phyloP scores from a whole-genome alignment of 2,113 vertebrate genomes.

The Periophthalmus modestus region DNA sequence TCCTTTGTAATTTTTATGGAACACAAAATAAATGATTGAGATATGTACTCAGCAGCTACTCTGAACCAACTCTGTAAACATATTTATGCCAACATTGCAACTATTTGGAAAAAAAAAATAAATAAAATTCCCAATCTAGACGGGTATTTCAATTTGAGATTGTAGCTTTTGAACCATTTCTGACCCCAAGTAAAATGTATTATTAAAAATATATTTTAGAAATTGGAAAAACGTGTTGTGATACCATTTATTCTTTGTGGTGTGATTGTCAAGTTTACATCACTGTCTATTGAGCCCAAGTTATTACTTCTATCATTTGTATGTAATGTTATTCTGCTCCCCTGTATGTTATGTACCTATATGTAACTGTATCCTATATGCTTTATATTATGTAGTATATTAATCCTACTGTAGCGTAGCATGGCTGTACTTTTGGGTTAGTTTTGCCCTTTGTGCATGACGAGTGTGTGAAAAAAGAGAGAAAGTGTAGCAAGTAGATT shows the following conservation, averaged over 20 bases:
- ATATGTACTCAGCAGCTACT: background rate
- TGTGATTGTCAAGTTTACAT: conserved; percentile 15
- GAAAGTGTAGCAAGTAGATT: conserved; percentile 32
- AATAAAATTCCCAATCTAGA: background rate
- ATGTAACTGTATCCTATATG: conserved; percentile 54
- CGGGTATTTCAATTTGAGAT: background rate
- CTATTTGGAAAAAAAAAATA: background rate
- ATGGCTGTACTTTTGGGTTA: conserved; percentile 60
- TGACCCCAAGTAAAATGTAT: background rate
- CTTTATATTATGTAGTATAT: conserved; percentile 70
- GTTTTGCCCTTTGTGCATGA: conserved; percentile 56
- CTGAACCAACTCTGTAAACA: background rate
- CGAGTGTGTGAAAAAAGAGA: conserved; percentile 15
- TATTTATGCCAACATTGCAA: background rate
- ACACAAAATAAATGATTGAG: background rate
- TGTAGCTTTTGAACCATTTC: background rate
- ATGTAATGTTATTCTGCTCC: conserved; percentile 24
- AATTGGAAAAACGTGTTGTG: conserved; percentile 28
- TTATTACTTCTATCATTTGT: conserved; percentile 20
- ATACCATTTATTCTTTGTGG: background rate
- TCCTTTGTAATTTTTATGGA: background rate
- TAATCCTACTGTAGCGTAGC: conserved; percentile 70
- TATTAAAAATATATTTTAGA: background rate
- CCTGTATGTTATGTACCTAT: conserved; percentile 35
- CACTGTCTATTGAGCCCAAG: conserved; percentile 34